phyloP scores from a whole-genome alignment of 1,140 invertebrate species.

The Lycorma delicatula region DNA sequence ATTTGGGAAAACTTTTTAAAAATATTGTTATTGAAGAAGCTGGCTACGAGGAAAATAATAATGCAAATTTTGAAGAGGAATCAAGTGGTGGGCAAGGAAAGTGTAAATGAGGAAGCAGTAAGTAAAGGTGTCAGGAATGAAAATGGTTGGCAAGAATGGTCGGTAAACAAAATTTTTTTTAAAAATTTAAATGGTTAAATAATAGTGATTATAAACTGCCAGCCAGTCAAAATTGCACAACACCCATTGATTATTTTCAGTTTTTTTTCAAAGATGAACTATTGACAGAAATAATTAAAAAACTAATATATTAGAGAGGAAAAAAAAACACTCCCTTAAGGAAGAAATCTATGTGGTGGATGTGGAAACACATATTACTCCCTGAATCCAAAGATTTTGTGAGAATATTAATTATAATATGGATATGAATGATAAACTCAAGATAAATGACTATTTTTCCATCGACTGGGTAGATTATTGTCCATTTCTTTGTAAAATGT shows the following conservation, averaged over 20 bases:
- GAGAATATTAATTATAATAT: neutral
- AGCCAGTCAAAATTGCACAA: neutral
- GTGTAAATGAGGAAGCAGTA: no score
- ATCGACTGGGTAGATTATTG: neutral
- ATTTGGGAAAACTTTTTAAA: no score
- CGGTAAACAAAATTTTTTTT: neutral
- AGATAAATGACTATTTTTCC: constrained; percentile 14
- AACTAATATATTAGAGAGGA: neutral
- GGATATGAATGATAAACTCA: neutral
- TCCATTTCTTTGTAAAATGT: constrained; percentile 13
- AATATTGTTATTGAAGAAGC: no score
- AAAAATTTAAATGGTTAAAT: neutral
- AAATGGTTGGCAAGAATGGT: no score
- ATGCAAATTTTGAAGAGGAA: neutral
- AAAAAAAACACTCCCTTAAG: neutral
- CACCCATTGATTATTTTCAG: neutral
- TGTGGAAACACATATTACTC: neutral
- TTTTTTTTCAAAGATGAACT: neutral
- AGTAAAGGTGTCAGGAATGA: no score
- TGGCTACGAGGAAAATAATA: no score
- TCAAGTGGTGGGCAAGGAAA: neutral
- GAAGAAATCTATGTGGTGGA: constrained; percentile 8
- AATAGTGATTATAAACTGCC: neutral
- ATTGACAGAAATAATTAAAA: neutral
- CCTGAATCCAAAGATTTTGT: constrained; percentile 6